These are phyloP conservation scores for Accipiter virgatus DNA, from an alignment of 2,113 vertebrate genomes.

Conservation along the genomic window DNA sequence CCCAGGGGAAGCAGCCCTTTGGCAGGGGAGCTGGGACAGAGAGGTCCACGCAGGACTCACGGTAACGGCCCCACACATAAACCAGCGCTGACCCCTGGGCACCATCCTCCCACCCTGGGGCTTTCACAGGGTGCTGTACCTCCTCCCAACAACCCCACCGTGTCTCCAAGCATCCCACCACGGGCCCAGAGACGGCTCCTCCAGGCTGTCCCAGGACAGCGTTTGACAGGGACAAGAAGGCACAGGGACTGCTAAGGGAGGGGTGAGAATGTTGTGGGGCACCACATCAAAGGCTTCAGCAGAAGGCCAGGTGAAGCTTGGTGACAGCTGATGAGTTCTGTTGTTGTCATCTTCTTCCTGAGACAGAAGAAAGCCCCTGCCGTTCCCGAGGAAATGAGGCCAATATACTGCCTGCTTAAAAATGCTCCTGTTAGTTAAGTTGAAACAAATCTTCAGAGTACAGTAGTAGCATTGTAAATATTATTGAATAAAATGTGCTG, in stretches of 20 bases:
- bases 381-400: neutral
- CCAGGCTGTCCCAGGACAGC: neutral
- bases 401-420: neutral
- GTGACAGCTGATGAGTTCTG: neutral
- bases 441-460: neutral
- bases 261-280: neutral
- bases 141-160: neutral
- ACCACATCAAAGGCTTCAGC: neutral
- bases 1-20: neutral
- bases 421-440: neutral
- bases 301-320: neutral
- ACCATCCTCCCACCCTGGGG: neutral
- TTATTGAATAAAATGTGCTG: no score
- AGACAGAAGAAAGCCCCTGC: neutral
- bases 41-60: neutral
- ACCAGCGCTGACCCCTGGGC: neutral
- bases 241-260: neutral
- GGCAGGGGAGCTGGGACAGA: neutral
- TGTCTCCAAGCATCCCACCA: neutral
- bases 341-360: neutral
- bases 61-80: fast-evolving
- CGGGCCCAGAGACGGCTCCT: neutral
- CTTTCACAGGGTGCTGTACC: neutral
- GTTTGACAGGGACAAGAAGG: neutral
- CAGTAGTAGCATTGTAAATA: neutral